phyloP scores from a whole-genome alignment of 2,113 vertebrate genomes.

The Copsychus sechellarum region DNA sequence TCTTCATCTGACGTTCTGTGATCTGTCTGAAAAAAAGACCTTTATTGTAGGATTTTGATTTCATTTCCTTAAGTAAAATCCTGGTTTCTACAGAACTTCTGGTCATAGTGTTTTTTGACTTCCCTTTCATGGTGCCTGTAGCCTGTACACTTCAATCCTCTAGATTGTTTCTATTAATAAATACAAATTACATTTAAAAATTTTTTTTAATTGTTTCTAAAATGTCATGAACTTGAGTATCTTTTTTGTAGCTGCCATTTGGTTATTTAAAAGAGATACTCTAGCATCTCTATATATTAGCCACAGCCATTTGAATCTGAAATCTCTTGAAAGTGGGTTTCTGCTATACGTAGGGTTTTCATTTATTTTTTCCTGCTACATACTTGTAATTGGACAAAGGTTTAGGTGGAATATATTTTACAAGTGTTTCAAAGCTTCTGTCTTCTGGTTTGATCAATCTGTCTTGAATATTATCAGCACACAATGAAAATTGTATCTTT shows the following conservation, averaged over 20 bases:
- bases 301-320: neutral
- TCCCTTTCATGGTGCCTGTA: neutral
- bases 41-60: neutral
- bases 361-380: neutral
- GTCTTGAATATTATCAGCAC: neutral
- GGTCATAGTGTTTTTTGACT: neutral
- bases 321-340: neutral
- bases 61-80: neutral
- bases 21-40: neutral
- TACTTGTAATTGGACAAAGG: neutral
- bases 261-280: neutral
- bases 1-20: slow-evolving; percentile 10
- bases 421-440: neutral
- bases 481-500: neutral
- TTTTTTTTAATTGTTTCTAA: neutral
- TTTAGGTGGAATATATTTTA: neutral
- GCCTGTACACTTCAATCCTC: neutral
- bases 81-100: neutral
- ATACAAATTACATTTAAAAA: neutral
- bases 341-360: neutral
- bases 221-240: neutral
- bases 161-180: neutral
- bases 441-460: neutral
- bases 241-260: neutral
- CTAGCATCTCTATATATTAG: neutral